Percentiles rank a stretch among this genome's conserved stretches.
Conservation (phyloP, 2,113 vertebrate species). For the Orcinus orca region DNA sequence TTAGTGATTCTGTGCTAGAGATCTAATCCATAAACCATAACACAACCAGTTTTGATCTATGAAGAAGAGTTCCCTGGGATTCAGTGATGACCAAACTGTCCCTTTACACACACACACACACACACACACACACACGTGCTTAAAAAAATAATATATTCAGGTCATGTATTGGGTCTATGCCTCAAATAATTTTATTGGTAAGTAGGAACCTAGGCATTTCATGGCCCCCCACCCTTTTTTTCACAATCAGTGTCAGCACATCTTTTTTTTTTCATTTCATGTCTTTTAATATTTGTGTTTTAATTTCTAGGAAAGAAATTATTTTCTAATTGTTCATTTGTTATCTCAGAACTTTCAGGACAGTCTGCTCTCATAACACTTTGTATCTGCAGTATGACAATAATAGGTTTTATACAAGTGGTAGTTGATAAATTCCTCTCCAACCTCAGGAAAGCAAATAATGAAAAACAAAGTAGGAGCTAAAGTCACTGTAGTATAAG, state of each 20-base stretch:
- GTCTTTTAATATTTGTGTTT: neutral
- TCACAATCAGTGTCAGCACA: neutral
- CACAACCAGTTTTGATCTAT: neutral
- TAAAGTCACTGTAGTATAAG: neutral
- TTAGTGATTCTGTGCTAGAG: neutral
- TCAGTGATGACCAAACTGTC: neutral
- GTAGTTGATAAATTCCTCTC: constrained; percentile 59
- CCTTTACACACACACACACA: too few species aligned
- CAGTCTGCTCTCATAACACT: neutral
- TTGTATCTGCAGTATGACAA: constrained; percentile 6
- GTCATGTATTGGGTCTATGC: neutral
- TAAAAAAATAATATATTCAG: neutral
- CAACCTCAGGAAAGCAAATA: constrained; percentile 61
- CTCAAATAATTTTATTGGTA: neutral
- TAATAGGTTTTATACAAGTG: constrained; percentile 27
- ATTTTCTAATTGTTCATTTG: neutral
- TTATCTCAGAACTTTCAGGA: constrained; percentile 42
- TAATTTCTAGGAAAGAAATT: constrained; percentile 38
- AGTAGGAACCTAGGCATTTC: neutral
- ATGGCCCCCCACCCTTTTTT: neutral
- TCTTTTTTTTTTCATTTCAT: neutral
- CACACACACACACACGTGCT: neutral
- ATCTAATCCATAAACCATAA: neutral
- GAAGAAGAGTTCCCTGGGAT: neutral
- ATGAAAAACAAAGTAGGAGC: constrained; percentile 40